Evolutionary conservation across 1,140 invertebrate genomes (phyloP), one percentile per base, ranked within the genome.

Genomic region (Dreissena polymorpha): DNA sequence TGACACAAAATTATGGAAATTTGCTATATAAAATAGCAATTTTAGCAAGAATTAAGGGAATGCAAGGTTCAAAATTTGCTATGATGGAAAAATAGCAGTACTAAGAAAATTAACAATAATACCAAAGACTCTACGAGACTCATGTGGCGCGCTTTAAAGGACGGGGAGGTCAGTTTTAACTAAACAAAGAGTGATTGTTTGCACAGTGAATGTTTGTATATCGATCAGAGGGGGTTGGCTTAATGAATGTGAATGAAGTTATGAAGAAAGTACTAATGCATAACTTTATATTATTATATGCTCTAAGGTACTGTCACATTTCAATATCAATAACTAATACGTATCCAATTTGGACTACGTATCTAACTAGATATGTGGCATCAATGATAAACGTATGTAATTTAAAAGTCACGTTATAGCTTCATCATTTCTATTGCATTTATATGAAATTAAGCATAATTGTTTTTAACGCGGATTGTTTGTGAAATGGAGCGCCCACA

Each of bases 131-230:
- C 89, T 3, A 86, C 85, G 23, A 0, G 89, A 23, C 73, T 88
- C 14, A 89, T 90, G 88, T 90, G 88, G 88, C 70, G 88, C 0
- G 50, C n/a, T 14, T 21, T 80, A 50, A 88, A 88, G 10, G 81
- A 87, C 39, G 88, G 85, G 7, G 86, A 88, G 80, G 51, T 89
- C 12, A 55, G n/a, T 55, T 12, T 55, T 12, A 12, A 12, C 12
- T 55, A 55, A 12, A 12, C n/a, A n/a, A n/a, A n/a, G n/a, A n/a
- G n/a, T n/a, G n/a, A n/a, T n/a, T n/a, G n/a, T n/a, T n/a, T n/a
- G n/a, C n/a, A n/a, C 12, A 18, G 53, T 55, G 53, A 55, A 12
- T 12, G 53, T 12, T 12, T 18, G 18, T 55, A 18, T 12, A 55
- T 12, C 53, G 18, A 18, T 18, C 12, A 12, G 53, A 55, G 18